These are phyloP conservation scores for Saccopteryx bilineata DNA, from an alignment of 2,113 vertebrate species.

Conservation along the genomic window DNA sequence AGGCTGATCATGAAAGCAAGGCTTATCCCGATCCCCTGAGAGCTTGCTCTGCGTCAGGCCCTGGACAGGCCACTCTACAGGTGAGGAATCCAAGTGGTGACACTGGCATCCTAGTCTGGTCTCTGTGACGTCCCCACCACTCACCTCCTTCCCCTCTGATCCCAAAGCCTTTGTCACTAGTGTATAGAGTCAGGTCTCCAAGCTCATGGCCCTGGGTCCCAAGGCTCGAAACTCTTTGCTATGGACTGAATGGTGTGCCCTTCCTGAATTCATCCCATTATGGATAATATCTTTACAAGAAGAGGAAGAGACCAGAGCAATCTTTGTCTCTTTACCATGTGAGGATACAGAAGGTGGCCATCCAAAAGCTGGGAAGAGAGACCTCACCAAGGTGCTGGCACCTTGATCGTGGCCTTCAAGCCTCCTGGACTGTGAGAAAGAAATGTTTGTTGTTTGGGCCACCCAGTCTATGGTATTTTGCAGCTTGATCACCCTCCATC, in stretches of 20 bases:
- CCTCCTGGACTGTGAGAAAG: neutral
- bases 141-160: neutral
- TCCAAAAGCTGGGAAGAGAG: neutral
- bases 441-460: neutral
- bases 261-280: neutral
- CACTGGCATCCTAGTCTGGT: neutral
- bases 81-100: neutral
- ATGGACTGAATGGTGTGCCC: neutral
- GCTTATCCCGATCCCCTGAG: no score
- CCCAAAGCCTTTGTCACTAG: neutral
- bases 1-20: no score
- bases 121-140: neutral
- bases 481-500: neutral
- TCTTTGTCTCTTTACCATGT: neutral
- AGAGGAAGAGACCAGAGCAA: neutral
- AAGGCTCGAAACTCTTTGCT: neutral
- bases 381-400: neutral
- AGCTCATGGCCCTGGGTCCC: neutral
- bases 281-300: neutral
- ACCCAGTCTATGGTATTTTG: neutral
- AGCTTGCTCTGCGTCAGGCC: neutral
- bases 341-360: neutral
- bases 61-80: neutral
- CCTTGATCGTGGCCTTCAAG: neutral
- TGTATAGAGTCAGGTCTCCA: neutral